These are phyloP conservation scores for Nomada ferruginata DNA, from an alignment of 2,888 invertebrate genomes.

Conservation along the genomic window DNA sequence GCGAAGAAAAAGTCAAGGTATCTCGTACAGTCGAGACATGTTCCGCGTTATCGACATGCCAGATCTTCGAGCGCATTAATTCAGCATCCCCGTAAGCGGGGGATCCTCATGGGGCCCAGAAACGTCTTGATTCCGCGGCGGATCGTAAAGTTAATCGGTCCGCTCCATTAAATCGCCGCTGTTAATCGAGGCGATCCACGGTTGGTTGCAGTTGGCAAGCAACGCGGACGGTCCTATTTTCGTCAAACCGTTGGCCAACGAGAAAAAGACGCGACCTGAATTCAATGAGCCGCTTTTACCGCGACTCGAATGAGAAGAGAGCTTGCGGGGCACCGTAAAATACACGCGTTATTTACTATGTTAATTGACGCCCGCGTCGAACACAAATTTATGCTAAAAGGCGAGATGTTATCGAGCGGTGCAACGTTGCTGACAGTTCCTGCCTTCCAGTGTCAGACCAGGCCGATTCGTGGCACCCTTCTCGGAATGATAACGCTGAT, in stretches of 20 bases:
- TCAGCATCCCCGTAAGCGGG: conserved; percentile 33
- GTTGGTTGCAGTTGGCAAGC: conserved; percentile 9
- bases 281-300: conserved; percentile 34
- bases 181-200: conserved; percentile 56
- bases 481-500: conserved; percentile 69
- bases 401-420: conserved; percentile 77
- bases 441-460: conserved; percentile 62
- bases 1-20: conserved; percentile 22
- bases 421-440: conserved; percentile 72
- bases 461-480: conserved; percentile 31
- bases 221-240: conserved; percentile 43
- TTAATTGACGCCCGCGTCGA: conserved; percentile 81
- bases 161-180: conserved; percentile 63
- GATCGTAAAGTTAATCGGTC: conserved; percentile 68
- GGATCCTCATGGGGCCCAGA: conserved; percentile 27
- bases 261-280: background rate
- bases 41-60: conserved; percentile 51
- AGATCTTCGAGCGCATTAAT: conserved; percentile 63
- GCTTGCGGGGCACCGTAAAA: conserved; percentile 52
- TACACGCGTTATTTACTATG: conserved; percentile 78
- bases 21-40: conserved; percentile 45
- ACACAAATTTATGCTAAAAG: conserved; percentile 82
- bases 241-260: conserved; percentile 43
- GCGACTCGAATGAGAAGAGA: conserved; percentile 6
- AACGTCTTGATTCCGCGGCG: conserved; percentile 64